Base-by-base conservation (phyloP, 35 echinoderm and acorn worm genomes). In the Patiria miniata region DNA sequence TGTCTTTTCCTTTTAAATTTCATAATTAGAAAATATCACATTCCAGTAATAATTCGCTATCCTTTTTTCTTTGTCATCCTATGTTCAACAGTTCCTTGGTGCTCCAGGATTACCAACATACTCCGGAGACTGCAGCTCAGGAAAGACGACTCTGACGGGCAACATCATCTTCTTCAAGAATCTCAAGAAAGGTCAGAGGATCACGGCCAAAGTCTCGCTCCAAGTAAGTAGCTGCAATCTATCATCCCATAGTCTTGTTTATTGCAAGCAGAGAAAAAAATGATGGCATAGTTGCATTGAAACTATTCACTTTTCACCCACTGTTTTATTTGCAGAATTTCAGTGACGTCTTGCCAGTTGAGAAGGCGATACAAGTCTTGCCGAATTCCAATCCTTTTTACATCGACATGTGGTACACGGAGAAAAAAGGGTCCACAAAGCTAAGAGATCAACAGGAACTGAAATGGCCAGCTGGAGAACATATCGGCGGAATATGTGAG, bases 391-490 rank as follows among this genome's bases (percentile, higher is more conserved):
- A 78, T 10, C 88, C 92, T 30, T 83, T 81, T 50, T 89, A 81
- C 50, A 81, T 94, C 51, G 89, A 98, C n/a, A 83, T 98, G 29
- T 90, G 54, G 42, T 94, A 85, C 83, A 85, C 76, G 18, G 59
- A 91, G 10, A 77, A 88, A n/a, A 42, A 44, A 29, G 90, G 85
- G 51, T 52, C 40, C 3, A 83, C 82, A n/a, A 91, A 91, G 54
- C 56, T 98, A 6, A 78, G 83, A 44, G 83, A 83, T 18, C 89
- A 84, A 21, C 83, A 98, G 78, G 89, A 87, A 2, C 28, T 98
- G 6, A 81, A 87, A 79, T 91, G 95, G 84, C 88, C 81, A 18
- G 95, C 83, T 39, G 95, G 95, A 17, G 92, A 98, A 15, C 68
- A 85, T 16, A 83, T 94, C 9, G 78, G 80, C 23, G 80, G 77